A percentile compares a stretch with the other conserved stretches of the same genome.
phyloP scores from a whole-genome alignment of 2,797 vertebrate species.

The Choloepus didactylus region DNA sequence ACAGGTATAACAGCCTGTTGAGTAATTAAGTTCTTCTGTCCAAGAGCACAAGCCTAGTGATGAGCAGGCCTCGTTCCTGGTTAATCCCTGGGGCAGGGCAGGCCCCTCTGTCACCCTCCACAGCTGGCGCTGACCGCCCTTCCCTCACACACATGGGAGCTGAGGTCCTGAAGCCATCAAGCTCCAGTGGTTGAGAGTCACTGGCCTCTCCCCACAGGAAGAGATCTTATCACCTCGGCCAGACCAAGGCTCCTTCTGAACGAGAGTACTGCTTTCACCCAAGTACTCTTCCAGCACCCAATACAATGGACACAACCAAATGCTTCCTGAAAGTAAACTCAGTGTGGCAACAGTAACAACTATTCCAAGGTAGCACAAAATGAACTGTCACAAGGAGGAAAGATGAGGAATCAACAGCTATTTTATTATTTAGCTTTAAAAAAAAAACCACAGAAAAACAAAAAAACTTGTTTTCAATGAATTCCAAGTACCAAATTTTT shows the following conservation, averaged over 20 bases:
- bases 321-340: not conserved
- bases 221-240: not conserved
- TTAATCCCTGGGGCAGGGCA: not conserved
- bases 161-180: not conserved
- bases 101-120: not conserved
- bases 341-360: not conserved
- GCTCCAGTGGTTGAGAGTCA: too few species aligned
- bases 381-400: too few species aligned
- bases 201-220: not conserved
- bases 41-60: not conserved
- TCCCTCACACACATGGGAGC: accelerated
- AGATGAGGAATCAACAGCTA: not conserved
- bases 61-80: not conserved
- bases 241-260: not conserved
- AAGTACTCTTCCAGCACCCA: not conserved
- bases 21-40: not conserved
- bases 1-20: not conserved
- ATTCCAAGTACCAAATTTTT: not conserved
- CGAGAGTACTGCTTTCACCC: not conserved
- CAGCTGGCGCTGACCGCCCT: accelerated
- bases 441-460: too few species aligned
- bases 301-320: accelerated
- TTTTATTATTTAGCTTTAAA: not conserved
- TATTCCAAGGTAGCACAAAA: not conserved
- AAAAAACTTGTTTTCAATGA: not conserved